Percentiles rank a stretch among this genome's conserved stretches.
phyloP scores from a whole-genome alignment of 2,797 vertebrate genomes.

The Onychomys arenicola region DNA sequence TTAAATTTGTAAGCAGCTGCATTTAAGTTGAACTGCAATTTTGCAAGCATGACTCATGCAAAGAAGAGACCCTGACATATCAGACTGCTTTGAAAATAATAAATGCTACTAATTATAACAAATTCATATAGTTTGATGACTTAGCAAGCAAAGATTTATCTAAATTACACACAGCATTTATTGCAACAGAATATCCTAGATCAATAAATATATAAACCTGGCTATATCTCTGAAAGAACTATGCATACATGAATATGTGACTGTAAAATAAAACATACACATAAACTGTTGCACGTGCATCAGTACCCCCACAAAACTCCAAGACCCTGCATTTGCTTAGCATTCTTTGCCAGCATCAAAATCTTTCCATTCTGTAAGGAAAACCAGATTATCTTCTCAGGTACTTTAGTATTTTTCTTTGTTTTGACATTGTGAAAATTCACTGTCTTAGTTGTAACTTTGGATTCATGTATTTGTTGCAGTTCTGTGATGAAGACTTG shows the following conservation, averaged over 20 bases:
- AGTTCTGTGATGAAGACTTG: background rate
- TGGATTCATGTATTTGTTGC: background rate
- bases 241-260: too few relatives aligned
- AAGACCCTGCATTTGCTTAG: background rate
- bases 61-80: background rate
- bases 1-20: background rate
- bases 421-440: background rate
- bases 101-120: background rate
- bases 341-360: background rate
- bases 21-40: background rate
- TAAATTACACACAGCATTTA: background rate
- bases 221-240: background rate
- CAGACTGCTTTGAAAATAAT: background rate
- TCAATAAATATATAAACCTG: background rate
- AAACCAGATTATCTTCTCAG: background rate
- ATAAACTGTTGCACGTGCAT: background rate
- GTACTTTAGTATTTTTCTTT: background rate
- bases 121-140: background rate
- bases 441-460: background rate
- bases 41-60: fast-evolving
- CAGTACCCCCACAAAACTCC: background rate
- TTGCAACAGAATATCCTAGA: background rate
- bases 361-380: background rate
- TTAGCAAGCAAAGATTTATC: background rate
- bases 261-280: too few relatives aligned